Conservation (phyloP, 2,797 vertebrate species). For the Delichon dasypus region DNA sequence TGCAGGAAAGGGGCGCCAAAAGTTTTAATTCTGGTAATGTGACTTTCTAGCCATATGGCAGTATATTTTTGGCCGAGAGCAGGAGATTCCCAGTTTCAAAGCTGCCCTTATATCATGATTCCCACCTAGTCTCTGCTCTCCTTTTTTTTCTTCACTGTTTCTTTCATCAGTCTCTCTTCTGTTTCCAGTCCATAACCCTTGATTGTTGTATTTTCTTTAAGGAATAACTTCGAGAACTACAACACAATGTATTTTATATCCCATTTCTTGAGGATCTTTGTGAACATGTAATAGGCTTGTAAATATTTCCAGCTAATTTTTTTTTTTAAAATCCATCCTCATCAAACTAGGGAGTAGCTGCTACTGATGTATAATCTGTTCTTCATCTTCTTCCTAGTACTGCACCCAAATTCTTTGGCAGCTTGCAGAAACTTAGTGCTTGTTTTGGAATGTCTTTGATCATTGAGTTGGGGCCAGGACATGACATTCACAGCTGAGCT, state of each 20-base stretch:
- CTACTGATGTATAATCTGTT: constrained; percentile 54
- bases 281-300: background rate
- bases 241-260: background rate
- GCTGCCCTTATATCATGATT: background rate
- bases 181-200: background rate
- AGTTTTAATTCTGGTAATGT: background rate
- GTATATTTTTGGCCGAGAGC: background rate
- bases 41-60: background rate
- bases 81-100: constrained; percentile 9
- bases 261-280: background rate
- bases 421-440: constrained; percentile 57
- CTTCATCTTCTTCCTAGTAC: constrained; percentile 63
- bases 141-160: background rate
- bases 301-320: constrained; percentile 9
- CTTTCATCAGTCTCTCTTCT: background rate
- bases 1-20: background rate
- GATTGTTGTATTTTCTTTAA: background rate
- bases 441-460: constrained; percentile 64
- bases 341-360: constrained; percentile 58
- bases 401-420: constrained; percentile 75
- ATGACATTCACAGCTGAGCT: constrained; percentile 39
- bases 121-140: background rate
- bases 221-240: background rate
- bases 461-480: constrained; percentile 26
- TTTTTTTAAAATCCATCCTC: background rate